Evolutionary conservation across 2,888 invertebrate species (phyloP).

Genomic region (Theristus sp.): DNA sequence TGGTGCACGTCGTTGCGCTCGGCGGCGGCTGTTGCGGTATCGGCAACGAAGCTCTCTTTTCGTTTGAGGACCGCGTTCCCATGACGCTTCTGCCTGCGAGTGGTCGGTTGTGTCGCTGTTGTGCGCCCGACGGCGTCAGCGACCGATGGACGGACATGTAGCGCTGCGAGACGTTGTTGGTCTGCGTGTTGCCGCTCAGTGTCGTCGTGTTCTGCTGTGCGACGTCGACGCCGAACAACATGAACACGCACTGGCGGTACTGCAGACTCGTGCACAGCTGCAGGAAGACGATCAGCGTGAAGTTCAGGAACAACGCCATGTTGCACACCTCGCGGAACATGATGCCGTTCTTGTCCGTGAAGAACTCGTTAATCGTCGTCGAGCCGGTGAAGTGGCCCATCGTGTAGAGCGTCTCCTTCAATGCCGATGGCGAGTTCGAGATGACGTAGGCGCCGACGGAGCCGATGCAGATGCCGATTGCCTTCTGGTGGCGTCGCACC

Average conservation of each 20-base stretch:
- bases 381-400: not conserved
- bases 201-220: too few species aligned
- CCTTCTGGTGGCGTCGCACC: not conserved
- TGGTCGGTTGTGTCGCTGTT: too few species aligned
- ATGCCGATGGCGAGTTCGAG: constrained; percentile 5
- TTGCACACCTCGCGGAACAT: not conserved
- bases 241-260: not conserved
- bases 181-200: too few species aligned
- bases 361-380: not conserved
- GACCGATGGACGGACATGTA: too few species aligned
- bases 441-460: constrained; percentile 6
- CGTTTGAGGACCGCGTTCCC: too few species aligned
- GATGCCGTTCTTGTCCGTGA: not conserved
- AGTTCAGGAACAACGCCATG: not conserved
- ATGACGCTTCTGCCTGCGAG: too few species aligned
- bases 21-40: too few species aligned
- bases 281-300: not conserved
- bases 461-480: constrained; percentile 5
- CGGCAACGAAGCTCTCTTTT: too few species aligned
- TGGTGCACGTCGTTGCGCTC: too few species aligned
- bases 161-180: too few species aligned
- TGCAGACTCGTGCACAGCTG: not conserved
- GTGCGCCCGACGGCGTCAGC: too few species aligned
- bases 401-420: not conserved
- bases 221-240: not conserved